Evolutionary conservation across 2,888 invertebrate species (phyloP), one percentile per base, ranked within the genome.

Genomic region (Trichacis sp.): DNA sequence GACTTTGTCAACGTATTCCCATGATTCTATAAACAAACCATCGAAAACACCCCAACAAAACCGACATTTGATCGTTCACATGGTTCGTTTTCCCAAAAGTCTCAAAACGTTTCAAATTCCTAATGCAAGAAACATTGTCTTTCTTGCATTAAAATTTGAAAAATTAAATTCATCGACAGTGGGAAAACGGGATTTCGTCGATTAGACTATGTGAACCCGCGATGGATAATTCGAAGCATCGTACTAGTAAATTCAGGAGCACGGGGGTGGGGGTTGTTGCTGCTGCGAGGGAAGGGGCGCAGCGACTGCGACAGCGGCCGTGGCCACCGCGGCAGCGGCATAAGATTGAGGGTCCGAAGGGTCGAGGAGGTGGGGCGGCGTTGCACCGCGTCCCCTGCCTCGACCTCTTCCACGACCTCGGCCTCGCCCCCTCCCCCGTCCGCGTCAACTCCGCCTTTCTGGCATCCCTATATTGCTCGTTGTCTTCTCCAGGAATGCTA

Each of bases 401-500:
- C 90, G 88, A 85, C 92, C 92, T 86, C 92, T 89, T 78, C 92
- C 92, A 88, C 93, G 87, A 82, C 89, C 88, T 83, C 89, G 86
- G 81, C 89, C 88, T 78, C 89, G 90, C 89, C 92, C 93, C 92
- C 92, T 92, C 90, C 92, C 92, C 87, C 92, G 90, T 88, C 92
- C 92, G 88, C 92, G 92, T 92, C 93, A 92, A 92, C 92, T 92
- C 74, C 92, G 86, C 83, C 93, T 91, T 84, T 94, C 93, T 52
- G 92, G 91, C 88, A 94, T 88, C 59, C 95, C 95, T 89, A 95
- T 95, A 86, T 94, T 95, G 85, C 94, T 94, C 77, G 95, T 93
- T 70, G 94, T 94, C 87, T 95, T 94, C 87, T 95, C 95, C 65
- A 96, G 86, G 80, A 92, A 95, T 0, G 95, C 95, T 67, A 95